Evolutionary conservation across 2,888 invertebrate species (phyloP).

Genomic region (Drosophila eohydei): DNA sequence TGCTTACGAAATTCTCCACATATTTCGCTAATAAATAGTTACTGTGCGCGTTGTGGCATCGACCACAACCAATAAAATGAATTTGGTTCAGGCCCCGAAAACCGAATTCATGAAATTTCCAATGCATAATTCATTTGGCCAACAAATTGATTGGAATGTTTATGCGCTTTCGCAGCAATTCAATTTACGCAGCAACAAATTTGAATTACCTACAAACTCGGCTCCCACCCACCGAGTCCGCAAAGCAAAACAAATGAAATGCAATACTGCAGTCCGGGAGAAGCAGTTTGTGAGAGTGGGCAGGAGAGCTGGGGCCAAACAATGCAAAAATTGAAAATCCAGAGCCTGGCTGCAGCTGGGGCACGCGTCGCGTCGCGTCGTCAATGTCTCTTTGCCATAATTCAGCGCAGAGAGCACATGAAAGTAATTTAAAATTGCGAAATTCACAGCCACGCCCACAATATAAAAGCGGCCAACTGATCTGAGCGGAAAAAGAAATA

Average conservation of each 20-base stretch:
- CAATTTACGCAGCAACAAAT: conserved; percentile 68
- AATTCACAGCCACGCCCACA: conserved; percentile 48
- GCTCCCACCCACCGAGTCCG: background rate
- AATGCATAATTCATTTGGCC: conserved; percentile 70
- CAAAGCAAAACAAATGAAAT: conserved; percentile 50
- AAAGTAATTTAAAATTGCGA: conserved; percentile 63
- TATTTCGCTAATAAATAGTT: conserved; percentile 20
- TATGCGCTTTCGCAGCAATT: conserved; percentile 64
- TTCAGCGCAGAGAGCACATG: conserved; percentile 43
- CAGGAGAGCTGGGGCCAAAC: conserved; percentile 25
- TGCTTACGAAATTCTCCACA: conserved; percentile 2
- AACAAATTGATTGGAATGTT: conserved; percentile 71
- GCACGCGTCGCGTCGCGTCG: conserved; percentile 23
- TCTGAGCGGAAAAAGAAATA: conserved; percentile 11
- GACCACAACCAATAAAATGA: conserved; percentile 29
- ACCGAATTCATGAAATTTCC: conserved; percentile 48
- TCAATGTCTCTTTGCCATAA: conserved; percentile 38
- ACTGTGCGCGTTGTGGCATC: background rate
- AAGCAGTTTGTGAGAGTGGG: no score
- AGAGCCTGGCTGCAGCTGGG: conserved; percentile 17
- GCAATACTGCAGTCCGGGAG: conserved; percentile 30
- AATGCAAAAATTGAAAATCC: conserved; percentile 55
- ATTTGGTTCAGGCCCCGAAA: conserved; percentile 25
- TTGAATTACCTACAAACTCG: conserved; percentile 52
- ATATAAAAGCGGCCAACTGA: conserved; percentile 26